Base-by-base conservation (phyloP, 2,888 invertebrate species). In the Drosophila sordidula region DNA sequence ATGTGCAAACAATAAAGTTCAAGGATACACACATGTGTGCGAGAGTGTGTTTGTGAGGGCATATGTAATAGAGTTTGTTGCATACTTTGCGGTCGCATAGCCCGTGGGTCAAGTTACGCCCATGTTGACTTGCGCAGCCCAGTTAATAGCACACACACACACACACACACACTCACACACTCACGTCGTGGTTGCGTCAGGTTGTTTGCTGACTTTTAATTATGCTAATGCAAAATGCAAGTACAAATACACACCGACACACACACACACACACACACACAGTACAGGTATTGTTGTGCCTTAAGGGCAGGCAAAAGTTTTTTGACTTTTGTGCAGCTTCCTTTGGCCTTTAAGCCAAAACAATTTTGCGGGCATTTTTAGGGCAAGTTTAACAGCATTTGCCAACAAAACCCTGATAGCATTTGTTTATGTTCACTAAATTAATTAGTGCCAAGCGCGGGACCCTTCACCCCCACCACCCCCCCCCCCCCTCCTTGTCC, bases 1-100 rank as follows among this genome's bases (percentile, higher is more conserved):
- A 86, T 87, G 87, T 84, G 78, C 80, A 88, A 89, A 87, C 89
- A 89, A 89, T 89, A 88, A 89, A 89, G 88, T 88, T 89, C 88
- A 88, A 88, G 88, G 89, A 84, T 82, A 76, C 57, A 62, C 52
- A 45, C 47, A n/a, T 29, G n/a, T 29, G 62, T 42, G 56, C 41
- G 61, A 38, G 36, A 39, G 25, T 58, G 56, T 61, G 52, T 39
- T 45, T 34, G 47, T 36, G 12, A 44, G 39, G 49, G 51, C 52
- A 70, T 67, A 38, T 70, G 74, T 70, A 76, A 70, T 78, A 79
- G 83, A 78, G 75, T 76, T 70, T 76, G 80, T 70, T 82, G 78
- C 82, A 72, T 78, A 64, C 70, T 80, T 80, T 74, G 82, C 45
- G 87, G 80, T 71, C 62, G 70, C 80, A 52, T 46, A 52, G 67